Evolutionary conservation across 2,113 vertebrate species (phyloP), one percentile per base, ranked within the genome.

Genomic region (Lycaon pictus): DNA sequence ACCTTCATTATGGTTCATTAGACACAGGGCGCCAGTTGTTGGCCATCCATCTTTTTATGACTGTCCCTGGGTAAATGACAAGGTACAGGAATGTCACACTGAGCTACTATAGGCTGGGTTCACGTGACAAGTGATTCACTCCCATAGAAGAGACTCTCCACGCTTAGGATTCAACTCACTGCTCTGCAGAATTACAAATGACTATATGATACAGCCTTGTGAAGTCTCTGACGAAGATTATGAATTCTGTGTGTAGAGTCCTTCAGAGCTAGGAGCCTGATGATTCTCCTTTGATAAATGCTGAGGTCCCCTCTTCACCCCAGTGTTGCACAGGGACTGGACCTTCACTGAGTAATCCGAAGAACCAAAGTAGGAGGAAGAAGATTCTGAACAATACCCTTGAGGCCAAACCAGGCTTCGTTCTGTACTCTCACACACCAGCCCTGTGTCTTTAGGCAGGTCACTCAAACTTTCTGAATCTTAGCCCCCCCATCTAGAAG

Each of bases 171-270:
- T 93, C 96, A 96, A 86, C 32, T 65, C 2, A 13, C 19, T 29
- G 89, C 83, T 93, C 89, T 84, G 79, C 74, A 89, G 86, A 93
- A 96, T 84, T 86, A 95, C 89, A 95, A 93, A 60, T 85, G 80
- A 71, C 93, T 90, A 13, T 23, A 32, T 43, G 60, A 93, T 60
- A 72, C 20, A 67, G 91, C 37, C 58, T 60, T 93, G 4, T 62
- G n/a, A 94, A 89, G 72, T 55, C 37, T 53, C 29, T 35, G n/a
- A 9, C 13, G 58, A 90, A 92, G 62, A 92, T 6, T 32, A 43
- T 1, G 60, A 58, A 58, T 32, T 48, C n/a, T 56, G 55, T 56
- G 37, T 79, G 51, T 69, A 13, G 71, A 92, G 51, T 51, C 35
- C 35, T 62, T 48, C 17, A 37, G 72, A 16, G 17, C 32, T 1